These are phyloP conservation scores for Agriopis aurantiaria DNA, from an alignment of 2,888 invertebrate species.

Conservation along the genomic window DNA sequence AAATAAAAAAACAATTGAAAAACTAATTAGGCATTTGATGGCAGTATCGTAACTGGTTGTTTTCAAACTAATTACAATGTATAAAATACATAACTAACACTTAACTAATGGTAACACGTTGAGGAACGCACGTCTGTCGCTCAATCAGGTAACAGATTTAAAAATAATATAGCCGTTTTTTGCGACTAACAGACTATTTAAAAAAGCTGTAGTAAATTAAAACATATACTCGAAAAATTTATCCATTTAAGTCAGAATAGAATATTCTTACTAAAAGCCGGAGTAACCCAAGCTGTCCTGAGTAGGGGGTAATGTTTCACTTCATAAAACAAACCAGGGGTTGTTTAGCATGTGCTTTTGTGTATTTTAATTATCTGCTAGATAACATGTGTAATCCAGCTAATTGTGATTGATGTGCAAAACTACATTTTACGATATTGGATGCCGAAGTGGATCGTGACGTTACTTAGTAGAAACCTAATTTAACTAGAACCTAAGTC, in stretches of 20 bases:
- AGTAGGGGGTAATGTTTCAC: neutral
- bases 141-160: conserved; percentile 82
- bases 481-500: conserved; percentile 82
- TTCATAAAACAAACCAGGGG: conserved; percentile 1
- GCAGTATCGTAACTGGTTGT: conserved; percentile 85
- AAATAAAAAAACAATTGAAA: conserved; percentile 71
- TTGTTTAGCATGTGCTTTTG: neutral
- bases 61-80: conserved; percentile 79
- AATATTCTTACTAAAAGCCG: conserved; percentile 1
- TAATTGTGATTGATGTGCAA: conserved; percentile 44
- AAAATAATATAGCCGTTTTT: conserved; percentile 38
- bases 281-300: conserved; percentile 3
- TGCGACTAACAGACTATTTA: conserved; percentile 20
- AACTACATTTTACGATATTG: conserved; percentile 38
- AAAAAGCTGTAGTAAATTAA: conserved; percentile 15
- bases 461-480: conserved; percentile 64
- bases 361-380: conserved; percentile 9
- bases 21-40: conserved; percentile 86
- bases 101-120: conserved; percentile 85
- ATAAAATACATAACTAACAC: conserved; percentile 79
- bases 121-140: conserved; percentile 82
- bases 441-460: conserved; percentile 56
- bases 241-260: conserved; percentile 1
- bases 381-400: conserved; percentile 28
- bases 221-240: neutral